phyloP scores from a whole-genome alignment of 2,888 invertebrate species.

The Therioaphis trifolii region DNA sequence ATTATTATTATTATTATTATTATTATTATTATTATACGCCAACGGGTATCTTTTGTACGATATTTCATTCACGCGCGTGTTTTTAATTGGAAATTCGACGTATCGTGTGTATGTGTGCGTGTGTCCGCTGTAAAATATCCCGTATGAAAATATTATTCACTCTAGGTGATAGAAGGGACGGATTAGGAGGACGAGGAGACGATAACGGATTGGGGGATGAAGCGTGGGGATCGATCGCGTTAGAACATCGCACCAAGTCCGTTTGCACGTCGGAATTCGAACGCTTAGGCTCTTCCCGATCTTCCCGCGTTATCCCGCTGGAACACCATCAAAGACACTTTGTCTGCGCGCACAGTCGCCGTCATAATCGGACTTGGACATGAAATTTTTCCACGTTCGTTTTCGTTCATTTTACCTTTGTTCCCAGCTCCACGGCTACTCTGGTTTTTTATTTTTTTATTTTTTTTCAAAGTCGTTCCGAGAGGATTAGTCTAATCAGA shows the following conservation, averaged over 20 bases:
- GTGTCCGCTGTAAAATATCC: too few species aligned
- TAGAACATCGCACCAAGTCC: constrained; percentile 13
- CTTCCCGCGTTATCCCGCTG: not conserved
- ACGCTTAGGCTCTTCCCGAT: not conserved
- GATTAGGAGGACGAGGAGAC: too few species aligned
- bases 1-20: too few species aligned
- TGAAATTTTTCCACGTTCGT: constrained; percentile 44
- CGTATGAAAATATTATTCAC: constrained; percentile 16
- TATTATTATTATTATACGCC: constrained; percentile 31
- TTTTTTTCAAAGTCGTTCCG: not conserved
- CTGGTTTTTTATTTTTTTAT: too few species aligned
- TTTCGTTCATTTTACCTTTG: constrained; percentile 21
- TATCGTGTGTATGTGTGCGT: too few species aligned
- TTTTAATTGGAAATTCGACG: not conserved
- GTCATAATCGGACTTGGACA: not conserved
- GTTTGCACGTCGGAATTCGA: constrained; percentile 22
- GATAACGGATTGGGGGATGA: too few species aligned
- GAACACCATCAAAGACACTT: constrained; percentile 42
- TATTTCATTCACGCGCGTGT: not conserved
- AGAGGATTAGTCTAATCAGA: too few species aligned
- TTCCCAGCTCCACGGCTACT: not conserved
- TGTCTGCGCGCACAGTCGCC: not conserved
- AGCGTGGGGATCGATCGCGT: not conserved
- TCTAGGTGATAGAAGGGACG: too few species aligned
- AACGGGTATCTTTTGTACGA: too few species aligned